Evolutionary conservation across 2,888 invertebrate species (phyloP).

Genomic region (Phymatocera aterrima): DNA sequence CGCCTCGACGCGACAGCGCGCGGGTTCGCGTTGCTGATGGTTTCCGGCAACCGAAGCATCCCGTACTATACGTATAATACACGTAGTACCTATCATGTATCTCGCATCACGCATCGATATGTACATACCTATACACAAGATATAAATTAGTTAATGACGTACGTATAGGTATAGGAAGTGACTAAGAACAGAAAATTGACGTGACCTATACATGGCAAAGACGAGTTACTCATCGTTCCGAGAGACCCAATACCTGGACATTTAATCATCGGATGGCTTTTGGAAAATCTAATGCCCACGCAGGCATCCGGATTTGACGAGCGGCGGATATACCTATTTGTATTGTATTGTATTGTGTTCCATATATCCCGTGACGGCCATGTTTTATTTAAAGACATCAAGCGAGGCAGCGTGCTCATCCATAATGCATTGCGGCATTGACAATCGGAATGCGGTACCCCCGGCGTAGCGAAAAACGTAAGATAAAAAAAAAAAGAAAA

Average conservation of each 20-base stretch:
- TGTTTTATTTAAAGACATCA: slow-evolving; percentile 16
- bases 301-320: not conserved
- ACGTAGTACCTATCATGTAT: too few species aligned
- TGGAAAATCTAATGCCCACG: too few species aligned
- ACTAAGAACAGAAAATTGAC: not conserved
- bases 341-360: too few species aligned
- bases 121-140: too few species aligned
- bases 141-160: too few species aligned
- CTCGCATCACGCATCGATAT: not conserved
- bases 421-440: slow-evolving; percentile 24
- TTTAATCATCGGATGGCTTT: not conserved
- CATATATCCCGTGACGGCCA: not conserved
- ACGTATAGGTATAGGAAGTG: too few species aligned
- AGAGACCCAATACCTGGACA: not conserved
- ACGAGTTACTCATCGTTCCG: too few species aligned
- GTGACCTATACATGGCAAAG: too few species aligned
- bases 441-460: slow-evolving; percentile 12
- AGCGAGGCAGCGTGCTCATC: not conserved
- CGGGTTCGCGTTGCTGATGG: not conserved
- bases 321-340: not conserved
- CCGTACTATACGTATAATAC: too few species aligned
- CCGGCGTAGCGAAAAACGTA: not conserved
- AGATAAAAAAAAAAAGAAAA: not conserved
- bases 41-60: not conserved
- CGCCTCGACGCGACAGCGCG: not conserved